These are phyloP conservation scores for Coranthus polyacanthus DNA, from an alignment of 2,797 vertebrate genomes.

Conservation along the genomic window DNA sequence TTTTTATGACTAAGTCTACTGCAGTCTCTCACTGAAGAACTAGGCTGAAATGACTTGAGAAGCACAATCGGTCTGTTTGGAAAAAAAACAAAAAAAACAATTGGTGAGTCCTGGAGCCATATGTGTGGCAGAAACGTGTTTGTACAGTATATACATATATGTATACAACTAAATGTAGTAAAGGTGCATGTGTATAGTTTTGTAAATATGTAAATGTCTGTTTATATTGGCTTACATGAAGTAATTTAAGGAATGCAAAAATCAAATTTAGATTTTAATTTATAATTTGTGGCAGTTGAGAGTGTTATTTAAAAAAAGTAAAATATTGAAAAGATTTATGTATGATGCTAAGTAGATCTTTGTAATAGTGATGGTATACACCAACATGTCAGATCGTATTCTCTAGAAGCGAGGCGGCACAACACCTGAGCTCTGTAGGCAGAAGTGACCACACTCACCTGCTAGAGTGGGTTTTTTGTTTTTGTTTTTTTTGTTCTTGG, in stretches of 20 bases:
- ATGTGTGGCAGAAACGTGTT: conserved; percentile 54
- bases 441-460: conserved; percentile 47
- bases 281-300: conserved; percentile 84
- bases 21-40: conserved; percentile 59
- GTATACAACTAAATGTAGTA: conserved; percentile 76
- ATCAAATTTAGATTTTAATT: conserved; percentile 87
- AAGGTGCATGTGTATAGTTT: conserved; percentile 85
- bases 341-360: conserved; percentile 80
- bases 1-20: conserved; percentile 52
- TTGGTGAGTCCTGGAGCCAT: conserved; percentile 62
- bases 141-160: conserved; percentile 69
- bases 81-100: conserved; percentile 20
- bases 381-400: conserved; percentile 72
- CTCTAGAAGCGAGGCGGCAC: conserved; percentile 63
- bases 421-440: conserved; percentile 57
- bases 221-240: conserved; percentile 86
- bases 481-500: conserved; percentile 39
- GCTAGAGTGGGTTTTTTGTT: conserved; percentile 20
- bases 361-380: conserved; percentile 79
- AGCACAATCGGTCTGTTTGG: conserved; percentile 76
- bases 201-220: conserved; percentile 87
- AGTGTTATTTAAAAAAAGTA: conserved; percentile 86
- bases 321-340: conserved; percentile 81
- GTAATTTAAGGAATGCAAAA: conserved; percentile 87
- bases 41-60: conserved; percentile 73